A percentile compares a stretch with the other conserved stretches of the same genome.
Evolutionary conservation across 30 jellyfish, hydroid and myxozoan genomes (phyloP).

Genomic region (Turritopsis rubra): DNA sequence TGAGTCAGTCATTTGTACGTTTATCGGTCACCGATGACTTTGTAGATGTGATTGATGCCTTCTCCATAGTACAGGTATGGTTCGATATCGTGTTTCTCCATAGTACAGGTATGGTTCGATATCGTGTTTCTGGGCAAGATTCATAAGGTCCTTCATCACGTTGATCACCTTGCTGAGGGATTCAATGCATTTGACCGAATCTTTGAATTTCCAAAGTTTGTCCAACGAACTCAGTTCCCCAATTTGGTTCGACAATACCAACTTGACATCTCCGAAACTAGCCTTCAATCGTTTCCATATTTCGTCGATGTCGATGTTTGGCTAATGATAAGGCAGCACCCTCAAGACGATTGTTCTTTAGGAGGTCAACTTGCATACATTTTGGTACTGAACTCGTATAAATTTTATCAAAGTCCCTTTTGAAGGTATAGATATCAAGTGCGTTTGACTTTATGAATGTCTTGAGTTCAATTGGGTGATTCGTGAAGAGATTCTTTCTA

Average conservation of each 20-base stretch:
- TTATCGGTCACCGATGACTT: no score
- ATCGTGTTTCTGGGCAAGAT: no score
- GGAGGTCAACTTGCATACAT: not conserved
- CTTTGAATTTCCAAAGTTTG: not conserved
- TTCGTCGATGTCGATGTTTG: slow-evolving; percentile 3
- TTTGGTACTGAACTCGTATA: slow-evolving; percentile 4
- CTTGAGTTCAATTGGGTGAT: no score
- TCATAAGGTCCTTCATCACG: no score
- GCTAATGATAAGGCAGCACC: not conserved
- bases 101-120: no score
- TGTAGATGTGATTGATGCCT: no score
- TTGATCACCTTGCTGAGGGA: no score
- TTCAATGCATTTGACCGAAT: not conserved
- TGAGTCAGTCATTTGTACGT: no score
- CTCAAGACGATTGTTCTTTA: slow-evolving; percentile 11
- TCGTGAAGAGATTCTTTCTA: no score
- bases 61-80: no score
- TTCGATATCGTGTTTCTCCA: not conserved
- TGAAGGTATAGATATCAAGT: slow-evolving; percentile 1
- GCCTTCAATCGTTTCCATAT: not conserved
- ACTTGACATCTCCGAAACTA: not conserved
- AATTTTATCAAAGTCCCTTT: slow-evolving; percentile 2
- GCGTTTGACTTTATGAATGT: no score
- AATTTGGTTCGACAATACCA: not conserved
- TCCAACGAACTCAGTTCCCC: not conserved